Conservation (phyloP, 2,113 vertebrate genomes). For the Garra rufa region DNA sequence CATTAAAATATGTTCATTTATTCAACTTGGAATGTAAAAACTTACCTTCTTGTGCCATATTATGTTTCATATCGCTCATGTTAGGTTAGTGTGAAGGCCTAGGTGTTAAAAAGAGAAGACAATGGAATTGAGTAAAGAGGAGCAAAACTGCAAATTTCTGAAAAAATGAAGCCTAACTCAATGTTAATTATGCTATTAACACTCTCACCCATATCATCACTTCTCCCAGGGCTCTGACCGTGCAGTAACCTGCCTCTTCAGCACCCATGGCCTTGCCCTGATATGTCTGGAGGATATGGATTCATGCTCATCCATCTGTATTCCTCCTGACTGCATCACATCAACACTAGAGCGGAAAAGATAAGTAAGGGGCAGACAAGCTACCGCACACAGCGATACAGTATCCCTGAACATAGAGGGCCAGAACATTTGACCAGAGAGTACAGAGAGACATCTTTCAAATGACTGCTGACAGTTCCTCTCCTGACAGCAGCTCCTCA, state of each 20-base stretch:
- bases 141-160: background rate
- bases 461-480: conserved; percentile 16
- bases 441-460: conserved; percentile 19
- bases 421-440: conserved; percentile 35
- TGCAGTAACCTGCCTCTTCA: conserved; percentile 24
- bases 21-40: too few relatives aligned
- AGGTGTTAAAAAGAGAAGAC: background rate
- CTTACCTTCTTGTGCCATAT: background rate
- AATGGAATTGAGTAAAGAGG: background rate
- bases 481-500: conserved; percentile 34
- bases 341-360: conserved; percentile 1
- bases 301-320: conserved; percentile 29
- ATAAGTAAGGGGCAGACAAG: conserved; percentile 5
- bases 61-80: background rate
- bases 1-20: too few relatives aligned
- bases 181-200: background rate
- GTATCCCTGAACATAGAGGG: conserved; percentile 1
- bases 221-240: background rate
- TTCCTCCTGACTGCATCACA: conserved; percentile 17
- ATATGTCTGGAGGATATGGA: conserved; percentile 5
- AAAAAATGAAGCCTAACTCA: background rate
- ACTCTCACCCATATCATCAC: background rate
- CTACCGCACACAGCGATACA: background rate
- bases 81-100: background rate
- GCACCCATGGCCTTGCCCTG: conserved; percentile 7